These are phyloP conservation scores for Timema podura DNA, from an alignment of 2,888 invertebrate genomes.

Conservation along the genomic window DNA sequence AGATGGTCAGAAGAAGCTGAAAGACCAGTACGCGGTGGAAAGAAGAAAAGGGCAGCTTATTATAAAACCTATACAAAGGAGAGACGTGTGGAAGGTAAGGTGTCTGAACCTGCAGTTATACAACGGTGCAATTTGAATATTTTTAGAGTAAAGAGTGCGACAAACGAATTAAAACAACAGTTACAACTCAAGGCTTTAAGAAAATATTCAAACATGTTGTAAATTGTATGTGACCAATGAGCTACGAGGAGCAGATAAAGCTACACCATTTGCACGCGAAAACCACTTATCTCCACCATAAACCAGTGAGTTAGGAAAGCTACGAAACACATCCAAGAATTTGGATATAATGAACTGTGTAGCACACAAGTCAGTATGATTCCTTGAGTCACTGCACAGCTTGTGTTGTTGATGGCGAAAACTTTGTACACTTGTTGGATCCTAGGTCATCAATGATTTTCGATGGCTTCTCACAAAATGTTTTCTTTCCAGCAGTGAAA, in stretches of 20 bases:
- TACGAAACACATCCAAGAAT: conserved; percentile 3
- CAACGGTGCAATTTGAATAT: neutral
- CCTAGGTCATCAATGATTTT: neutral
- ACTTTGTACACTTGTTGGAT: conserved; percentile 1
- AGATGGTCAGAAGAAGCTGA: conserved; percentile 10
- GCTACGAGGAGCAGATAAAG: conserved; percentile 1
- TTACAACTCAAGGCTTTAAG: neutral
- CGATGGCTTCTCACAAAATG: neutral
- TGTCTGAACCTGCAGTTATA: conserved; percentile 3
- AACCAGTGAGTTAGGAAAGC: conserved; percentile 11
- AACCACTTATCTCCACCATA: conserved; percentile 7
- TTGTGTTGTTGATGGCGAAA: neutral
- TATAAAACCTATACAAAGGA: neutral
- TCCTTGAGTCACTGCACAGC: conserved; percentile 1
- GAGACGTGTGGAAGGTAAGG: conserved; percentile 5
- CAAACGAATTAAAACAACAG: neutral
- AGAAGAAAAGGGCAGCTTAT: neutral
- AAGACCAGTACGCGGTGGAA: conserved; percentile 3
- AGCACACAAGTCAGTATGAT: neutral
- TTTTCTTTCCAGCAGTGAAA: conserved; percentile 10
- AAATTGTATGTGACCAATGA: conserved; percentile 2
- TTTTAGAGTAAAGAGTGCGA: conserved; percentile 1
- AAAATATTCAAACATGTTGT: conserved; percentile 3
- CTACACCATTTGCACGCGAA: neutral
- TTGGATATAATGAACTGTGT: conserved; percentile 7